A percentile compares a stretch with the other conserved stretches of the same genome.
phyloP scores from a whole-genome alignment of 2,113 vertebrate species.

The Mystacornis crossleyi region DNA sequence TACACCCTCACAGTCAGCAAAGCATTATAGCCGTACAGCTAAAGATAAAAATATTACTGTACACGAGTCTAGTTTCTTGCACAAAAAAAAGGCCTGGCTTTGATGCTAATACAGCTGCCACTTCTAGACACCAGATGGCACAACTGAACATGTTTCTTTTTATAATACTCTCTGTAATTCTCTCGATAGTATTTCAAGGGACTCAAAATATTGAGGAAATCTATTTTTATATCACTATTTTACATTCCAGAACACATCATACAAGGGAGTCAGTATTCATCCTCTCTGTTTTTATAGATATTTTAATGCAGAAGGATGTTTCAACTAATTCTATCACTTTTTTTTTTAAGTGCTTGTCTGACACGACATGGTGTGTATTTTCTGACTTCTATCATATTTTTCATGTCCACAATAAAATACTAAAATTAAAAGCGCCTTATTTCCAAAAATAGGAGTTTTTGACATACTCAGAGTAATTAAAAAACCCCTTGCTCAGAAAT shows the following conservation, averaged over 20 bases:
- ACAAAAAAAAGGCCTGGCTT: not conserved
- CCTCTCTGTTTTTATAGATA: not conserved
- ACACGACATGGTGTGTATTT: not conserved
- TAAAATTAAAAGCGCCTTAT: not conserved
- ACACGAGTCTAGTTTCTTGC: not conserved
- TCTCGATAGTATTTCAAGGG: not conserved
- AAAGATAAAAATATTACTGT: not conserved
- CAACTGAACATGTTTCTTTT: not conserved
- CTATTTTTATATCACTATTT: not conserved
- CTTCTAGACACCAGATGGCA: slow-evolving; percentile 43
- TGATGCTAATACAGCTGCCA: not conserved
- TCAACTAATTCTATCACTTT: not conserved
- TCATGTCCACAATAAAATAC: not conserved
- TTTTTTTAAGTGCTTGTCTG: not conserved
- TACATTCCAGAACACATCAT: not conserved
- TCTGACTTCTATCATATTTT: not conserved
- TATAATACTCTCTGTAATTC: not conserved
- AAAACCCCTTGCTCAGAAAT: not conserved
- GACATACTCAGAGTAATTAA: not conserved
- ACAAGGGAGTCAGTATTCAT: not conserved
- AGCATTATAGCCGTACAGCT: not conserved
- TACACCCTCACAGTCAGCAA: not conserved
- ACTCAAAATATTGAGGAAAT: not conserved
- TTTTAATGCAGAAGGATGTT: not conserved
- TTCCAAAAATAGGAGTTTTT: not conserved